Percentiles rank a stretch among this genome's conserved stretches.
phyloP scores from a whole-genome alignment of 2,797 vertebrate species.

The Silurus lanzhouensis region DNA sequence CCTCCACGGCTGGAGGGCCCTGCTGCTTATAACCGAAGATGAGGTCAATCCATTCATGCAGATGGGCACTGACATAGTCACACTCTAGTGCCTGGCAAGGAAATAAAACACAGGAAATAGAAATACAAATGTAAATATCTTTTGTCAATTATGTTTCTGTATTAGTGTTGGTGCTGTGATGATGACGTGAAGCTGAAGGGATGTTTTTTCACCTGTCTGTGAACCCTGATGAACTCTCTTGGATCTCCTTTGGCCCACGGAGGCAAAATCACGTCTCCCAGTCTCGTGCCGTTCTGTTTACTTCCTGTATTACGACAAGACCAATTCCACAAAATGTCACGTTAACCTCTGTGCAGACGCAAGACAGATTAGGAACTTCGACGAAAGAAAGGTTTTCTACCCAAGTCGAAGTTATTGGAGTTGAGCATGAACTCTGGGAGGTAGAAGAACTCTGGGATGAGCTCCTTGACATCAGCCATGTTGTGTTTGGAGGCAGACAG shows the following conservation, averaged over 20 bases:
- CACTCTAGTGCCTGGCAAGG: slow-evolving; percentile 89
- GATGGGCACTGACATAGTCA: slow-evolving; percentile 94
- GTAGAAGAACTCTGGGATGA: slow-evolving; percentile 98
- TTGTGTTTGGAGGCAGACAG: slow-evolving; percentile 96
- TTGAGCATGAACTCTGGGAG: slow-evolving; percentile 96
- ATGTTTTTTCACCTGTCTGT: slow-evolving; percentile 85
- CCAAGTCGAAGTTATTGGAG: slow-evolving; percentile 97
- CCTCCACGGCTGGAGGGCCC: slow-evolving; percentile 92
- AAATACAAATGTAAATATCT: not conserved
- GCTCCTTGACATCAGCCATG: slow-evolving; percentile 98
- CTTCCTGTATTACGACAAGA: slow-evolving; percentile 74
- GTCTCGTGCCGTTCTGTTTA: slow-evolving; percentile 95
- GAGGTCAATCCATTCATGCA: slow-evolving; percentile 98
- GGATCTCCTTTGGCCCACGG: slow-evolving; percentile 98
- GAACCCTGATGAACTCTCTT: slow-evolving; percentile 95
- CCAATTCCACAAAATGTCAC: not conserved
- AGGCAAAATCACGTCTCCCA: slow-evolving; percentile 92
- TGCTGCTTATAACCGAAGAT: slow-evolving; percentile 99
- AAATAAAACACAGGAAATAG: not conserved
- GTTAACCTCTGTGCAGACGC: not conserved
- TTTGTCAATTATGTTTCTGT: not conserved
- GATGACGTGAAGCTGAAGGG: not conserved
- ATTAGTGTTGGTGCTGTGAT: not conserved
- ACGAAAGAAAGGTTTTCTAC: slow-evolving; percentile 65
- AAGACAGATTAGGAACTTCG: not conserved